Conservation (phyloP, 2,888 invertebrate species). For the Drosophila helvetica region DNA sequence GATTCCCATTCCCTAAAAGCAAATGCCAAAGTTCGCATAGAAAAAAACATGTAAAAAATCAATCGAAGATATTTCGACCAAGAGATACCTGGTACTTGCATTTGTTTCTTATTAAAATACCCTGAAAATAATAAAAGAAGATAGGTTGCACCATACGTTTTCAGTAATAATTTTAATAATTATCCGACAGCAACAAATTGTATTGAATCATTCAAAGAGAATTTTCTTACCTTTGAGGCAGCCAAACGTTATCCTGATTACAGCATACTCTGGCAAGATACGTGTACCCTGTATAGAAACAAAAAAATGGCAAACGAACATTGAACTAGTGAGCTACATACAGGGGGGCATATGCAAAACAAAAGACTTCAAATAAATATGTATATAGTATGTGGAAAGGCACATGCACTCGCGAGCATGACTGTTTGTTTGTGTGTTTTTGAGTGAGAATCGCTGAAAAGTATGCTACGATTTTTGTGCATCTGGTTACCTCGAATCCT, state of each 20-base stretch:
- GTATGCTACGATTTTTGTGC: slow-evolving; percentile 60
- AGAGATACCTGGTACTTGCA: not conserved
- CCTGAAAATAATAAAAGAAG: too few species aligned
- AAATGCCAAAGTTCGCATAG: slow-evolving; percentile 1
- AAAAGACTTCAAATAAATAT: slow-evolving; percentile 22
- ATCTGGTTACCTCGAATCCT: slow-evolving; percentile 24
- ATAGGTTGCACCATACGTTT: too few species aligned
- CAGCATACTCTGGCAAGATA: not conserved
- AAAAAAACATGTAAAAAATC: not conserved
- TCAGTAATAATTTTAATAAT: too few species aligned
- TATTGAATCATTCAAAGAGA: too few species aligned
- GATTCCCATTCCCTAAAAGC: not conserved
- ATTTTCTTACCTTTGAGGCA: too few species aligned
- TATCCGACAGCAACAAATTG: too few species aligned
- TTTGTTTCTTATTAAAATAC: too few species aligned
- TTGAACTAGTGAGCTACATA: slow-evolving; percentile 37
- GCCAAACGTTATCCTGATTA: too few species aligned
- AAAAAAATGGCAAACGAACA: slow-evolving; percentile 15
- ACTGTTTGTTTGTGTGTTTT: slow-evolving; percentile 28
- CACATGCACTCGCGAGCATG: too few species aligned
- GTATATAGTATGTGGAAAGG: not conserved
- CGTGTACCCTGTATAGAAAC: slow-evolving; percentile 1
- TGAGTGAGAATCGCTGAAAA: slow-evolving; percentile 37
- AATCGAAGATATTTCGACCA: not conserved
- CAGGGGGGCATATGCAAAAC: slow-evolving; percentile 8